Base-by-base conservation (phyloP, 2,888 invertebrate species). In the Scaptomyza polygonia region DNA sequence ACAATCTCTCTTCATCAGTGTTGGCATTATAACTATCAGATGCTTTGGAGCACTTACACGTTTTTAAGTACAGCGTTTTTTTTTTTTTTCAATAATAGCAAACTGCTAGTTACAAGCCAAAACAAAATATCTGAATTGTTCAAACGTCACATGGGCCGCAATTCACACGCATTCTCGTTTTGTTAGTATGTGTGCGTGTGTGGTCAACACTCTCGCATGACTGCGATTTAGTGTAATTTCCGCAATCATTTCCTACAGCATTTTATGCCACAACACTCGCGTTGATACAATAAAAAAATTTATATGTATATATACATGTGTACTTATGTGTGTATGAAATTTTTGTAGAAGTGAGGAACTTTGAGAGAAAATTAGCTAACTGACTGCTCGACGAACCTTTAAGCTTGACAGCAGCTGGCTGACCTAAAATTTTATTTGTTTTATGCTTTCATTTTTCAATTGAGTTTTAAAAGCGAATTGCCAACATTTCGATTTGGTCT, bases 231-330 rank as follows among this genome's bases (percentile, higher is more conserved):
- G 81, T 86, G 86, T 84, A 84, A 84, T 84, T 84, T 84, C 84
- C 88, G 86, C 86, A 69, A 77, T 84, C 79, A 83, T 88, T 84
- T 84, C 88, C 86, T 72, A 72, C 70, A 83, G 70, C 78, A 84
- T 86, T 79, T 82, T 82, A 73, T 87, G 68, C 65, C 68, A 51
- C 48, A 47, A 54, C 64, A 67, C 64, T 67, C 84, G 68, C 71
- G 72, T 82, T 73, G 80, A 83, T 69, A 70, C 58, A 55, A 73
- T 47, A 9, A n/a, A n/a, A n/a, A n/a, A n/a, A n/a, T n/a, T n/a
- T 5, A 25, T 25, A 25, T 5, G 4, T 3, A 21, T 21, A 25
- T 25, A 21, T 45, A 45, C 16, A 8, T 42, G 8, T 45, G 21
- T 45, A 4, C 25, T n/a, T 27, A 14, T 27, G 9, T 9, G 9